A percentile compares a stretch with the other conserved stretches of the same genome.
Evolutionary conservation across 2,797 vertebrate genomes (phyloP).

Genomic region (Phoxinus dragarum): DNA sequence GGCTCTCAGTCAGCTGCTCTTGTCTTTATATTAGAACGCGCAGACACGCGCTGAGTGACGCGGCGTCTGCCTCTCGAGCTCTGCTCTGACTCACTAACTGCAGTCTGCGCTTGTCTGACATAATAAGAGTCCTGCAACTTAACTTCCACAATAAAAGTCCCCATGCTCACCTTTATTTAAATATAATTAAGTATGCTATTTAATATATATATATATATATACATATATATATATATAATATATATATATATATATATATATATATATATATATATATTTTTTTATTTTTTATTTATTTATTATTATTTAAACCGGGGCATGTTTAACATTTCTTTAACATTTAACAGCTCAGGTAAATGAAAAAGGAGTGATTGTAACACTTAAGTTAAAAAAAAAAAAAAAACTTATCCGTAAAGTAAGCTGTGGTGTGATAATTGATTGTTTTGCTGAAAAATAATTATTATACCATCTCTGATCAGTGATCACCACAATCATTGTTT

Average conservation of each 20-base stretch:
- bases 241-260: too few species aligned
- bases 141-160: conserved; percentile 87
- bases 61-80: conserved; percentile 59
- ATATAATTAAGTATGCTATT: background rate
- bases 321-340: background rate
- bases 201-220: too few species aligned
- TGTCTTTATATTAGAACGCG: conserved; percentile 79
- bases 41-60: conserved; percentile 77
- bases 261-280: too few species aligned
- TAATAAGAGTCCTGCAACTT: conserved; percentile 66
- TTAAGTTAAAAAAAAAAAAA: too few species aligned
- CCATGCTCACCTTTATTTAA: background rate
- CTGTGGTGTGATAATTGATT: background rate
- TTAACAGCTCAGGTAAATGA: background rate
- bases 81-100: conserved; percentile 72
- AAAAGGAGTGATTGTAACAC: too few species aligned
- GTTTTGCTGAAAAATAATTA: background rate
- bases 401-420: background rate
- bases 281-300: too few species aligned
- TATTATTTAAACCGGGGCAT: background rate
- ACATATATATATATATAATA: too few species aligned
- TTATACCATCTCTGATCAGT: background rate
- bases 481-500: background rate
- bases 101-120: conserved; percentile 67
- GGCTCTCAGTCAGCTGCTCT: conserved; percentile 76